Percentiles rank a stretch among this genome's conserved stretches.
Evolutionary conservation across 64 coral and sea anemone species (phyloP).

Genomic region (Catalaphyllia jardinei): DNA sequence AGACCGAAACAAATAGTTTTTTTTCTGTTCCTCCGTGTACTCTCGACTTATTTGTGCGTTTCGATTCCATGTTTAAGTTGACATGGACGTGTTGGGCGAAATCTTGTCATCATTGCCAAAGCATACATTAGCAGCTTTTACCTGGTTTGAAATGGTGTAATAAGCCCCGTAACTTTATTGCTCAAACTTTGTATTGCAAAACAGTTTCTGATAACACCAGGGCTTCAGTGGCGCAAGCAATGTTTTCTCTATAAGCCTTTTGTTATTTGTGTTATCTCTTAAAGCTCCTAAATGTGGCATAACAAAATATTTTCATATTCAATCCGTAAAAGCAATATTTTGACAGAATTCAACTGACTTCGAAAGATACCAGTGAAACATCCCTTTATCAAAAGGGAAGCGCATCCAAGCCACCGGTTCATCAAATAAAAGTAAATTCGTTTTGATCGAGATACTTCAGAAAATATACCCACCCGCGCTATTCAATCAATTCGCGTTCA

Average conservation of each 20-base stretch:
- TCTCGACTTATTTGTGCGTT: neutral
- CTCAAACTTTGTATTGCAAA: too few relatives aligned
- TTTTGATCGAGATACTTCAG: too few relatives aligned
- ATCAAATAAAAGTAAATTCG: too few relatives aligned
- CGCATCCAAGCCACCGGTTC: too few relatives aligned
- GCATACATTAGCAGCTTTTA: neutral
- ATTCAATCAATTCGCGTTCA: too few relatives aligned
- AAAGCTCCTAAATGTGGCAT: neutral
- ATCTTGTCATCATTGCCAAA: neutral
- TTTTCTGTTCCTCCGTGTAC: neutral
- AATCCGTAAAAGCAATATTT: neutral
- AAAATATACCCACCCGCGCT: too few relatives aligned
- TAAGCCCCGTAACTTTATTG: neutral
- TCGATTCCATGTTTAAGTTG: neutral
- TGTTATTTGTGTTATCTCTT: conserved; percentile 2
- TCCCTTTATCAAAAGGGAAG: too few relatives aligned
- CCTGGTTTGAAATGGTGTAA: neutral
- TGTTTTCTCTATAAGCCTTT: neutral
- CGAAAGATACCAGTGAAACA: too few relatives aligned
- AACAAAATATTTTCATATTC: neutral
- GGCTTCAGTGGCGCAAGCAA: neutral
- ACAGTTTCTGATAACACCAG: neutral
- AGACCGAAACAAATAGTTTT: neutral
- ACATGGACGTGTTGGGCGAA: neutral
- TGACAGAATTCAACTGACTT: neutral